Conservation (phyloP, 2,888 invertebrate species). For the Apantesis nais region DNA sequence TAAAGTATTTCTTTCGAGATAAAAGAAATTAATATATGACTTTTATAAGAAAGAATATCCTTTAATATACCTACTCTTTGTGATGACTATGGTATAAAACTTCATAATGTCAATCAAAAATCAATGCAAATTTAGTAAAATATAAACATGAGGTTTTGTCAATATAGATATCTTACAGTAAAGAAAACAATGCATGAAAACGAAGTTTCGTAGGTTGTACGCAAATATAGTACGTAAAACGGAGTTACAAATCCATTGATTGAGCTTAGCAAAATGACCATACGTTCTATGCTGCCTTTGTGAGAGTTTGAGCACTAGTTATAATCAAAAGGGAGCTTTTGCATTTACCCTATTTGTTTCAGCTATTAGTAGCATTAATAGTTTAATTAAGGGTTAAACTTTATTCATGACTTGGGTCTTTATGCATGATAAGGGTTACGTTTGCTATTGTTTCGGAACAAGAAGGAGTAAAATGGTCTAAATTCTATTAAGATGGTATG, state of each 20-base stretch:
- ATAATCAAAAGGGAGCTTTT: conserved; percentile 23
- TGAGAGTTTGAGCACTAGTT: conserved; percentile 11
- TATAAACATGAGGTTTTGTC: neutral
- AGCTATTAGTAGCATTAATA: conserved; percentile 27
- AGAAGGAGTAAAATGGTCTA: neutral
- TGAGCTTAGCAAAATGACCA: neutral
- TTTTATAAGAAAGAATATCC: no score
- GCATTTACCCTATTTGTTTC: conserved; percentile 19
- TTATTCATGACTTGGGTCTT: conserved; percentile 23
- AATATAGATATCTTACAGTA: neutral
- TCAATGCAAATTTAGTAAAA: neutral
- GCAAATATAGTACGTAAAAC: conserved; percentile 12
- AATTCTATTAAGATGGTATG: neutral
- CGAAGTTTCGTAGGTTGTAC: neutral
- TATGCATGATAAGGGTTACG: conserved; percentile 3
- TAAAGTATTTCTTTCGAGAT: no score
- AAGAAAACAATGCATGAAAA: neutral
- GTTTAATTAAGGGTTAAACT: conserved; percentile 35
- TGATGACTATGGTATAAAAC: no score
- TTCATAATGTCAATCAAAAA: no score
- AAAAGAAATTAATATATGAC: no score
- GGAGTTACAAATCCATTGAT: conserved; percentile 9
- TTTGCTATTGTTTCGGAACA: conserved; percentile 8
- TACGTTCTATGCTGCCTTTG: conserved; percentile 1
- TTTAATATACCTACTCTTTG: no score